Evolutionary conservation across 2,797 vertebrate species (phyloP).

Genomic region (Leucoraja ocellata): DNA sequence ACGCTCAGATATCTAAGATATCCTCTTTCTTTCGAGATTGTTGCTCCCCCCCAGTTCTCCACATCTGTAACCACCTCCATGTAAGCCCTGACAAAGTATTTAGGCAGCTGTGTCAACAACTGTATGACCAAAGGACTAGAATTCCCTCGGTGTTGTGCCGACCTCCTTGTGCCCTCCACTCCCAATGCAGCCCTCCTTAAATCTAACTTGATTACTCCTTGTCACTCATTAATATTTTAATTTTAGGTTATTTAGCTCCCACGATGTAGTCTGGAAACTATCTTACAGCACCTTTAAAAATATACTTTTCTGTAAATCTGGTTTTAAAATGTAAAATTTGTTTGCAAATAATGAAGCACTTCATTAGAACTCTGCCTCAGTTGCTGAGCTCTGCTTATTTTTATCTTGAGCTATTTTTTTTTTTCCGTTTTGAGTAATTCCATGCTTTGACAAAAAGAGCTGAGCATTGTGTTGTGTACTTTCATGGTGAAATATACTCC

Average conservation of each 20-base stretch:
- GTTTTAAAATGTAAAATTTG: not conserved
- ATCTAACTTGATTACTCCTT: not conserved
- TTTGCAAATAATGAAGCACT: not conserved
- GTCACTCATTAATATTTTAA: too few species aligned
- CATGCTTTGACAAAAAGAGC: not conserved
- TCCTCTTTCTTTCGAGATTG: not conserved
- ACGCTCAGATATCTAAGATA: too few species aligned
- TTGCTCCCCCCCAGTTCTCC: not conserved
- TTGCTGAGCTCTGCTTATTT: not conserved
- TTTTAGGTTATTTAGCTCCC: not conserved
- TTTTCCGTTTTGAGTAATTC: not conserved
- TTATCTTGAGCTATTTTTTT: too few species aligned
- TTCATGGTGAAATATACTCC: not conserved
- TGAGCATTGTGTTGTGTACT: not conserved
- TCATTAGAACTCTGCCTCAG: not conserved
- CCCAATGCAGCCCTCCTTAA: not conserved
- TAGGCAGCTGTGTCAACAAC: too few species aligned
- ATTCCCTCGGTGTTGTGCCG: not conserved
- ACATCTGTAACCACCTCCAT: not conserved
- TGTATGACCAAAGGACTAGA: not conserved
- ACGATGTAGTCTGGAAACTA: not conserved
- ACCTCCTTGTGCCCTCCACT: not conserved
- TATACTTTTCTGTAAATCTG: not conserved
- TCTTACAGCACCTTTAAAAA: not conserved
- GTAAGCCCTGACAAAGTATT: not conserved